Base-by-base conservation (phyloP, 2,797 vertebrate species). In the Cryptoblepharus egeriae region DNA sequence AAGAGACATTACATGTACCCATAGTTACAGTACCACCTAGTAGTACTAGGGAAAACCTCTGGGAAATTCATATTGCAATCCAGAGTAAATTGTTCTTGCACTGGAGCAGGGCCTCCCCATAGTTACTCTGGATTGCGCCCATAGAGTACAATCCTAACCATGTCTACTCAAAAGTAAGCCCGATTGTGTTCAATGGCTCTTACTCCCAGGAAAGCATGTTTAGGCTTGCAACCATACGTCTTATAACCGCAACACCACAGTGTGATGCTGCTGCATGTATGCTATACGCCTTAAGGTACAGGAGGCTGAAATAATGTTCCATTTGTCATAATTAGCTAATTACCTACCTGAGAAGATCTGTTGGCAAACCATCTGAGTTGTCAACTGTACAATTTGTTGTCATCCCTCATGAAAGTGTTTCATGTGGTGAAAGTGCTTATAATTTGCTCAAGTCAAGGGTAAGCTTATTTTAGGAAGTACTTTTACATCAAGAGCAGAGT, bases 361-460 rank as follows among this genome's bases (percentile, higher is more conserved):
- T 74, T 79, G 77, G 72, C 6, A 42, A 32, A 79, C 45, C 22
- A 32, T 28, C 45, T 58, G 16, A 32, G 35, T 26, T 69, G 24
- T 55, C 58, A 37, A n/a, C 2, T 16, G 72, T 85, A 60, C 84
- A 67, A 77, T 73, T 30, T 60, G 63, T 20, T 76, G 30, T 52
- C 45, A 45, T 68, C 71, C 42, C 55, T 88, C n/a, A 3, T 85
- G 83, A 82, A 88, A 77, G 55, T 26, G 0, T 32, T 45, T 70
- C 71, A 81, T 74, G 10, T 10, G 72, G 79, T 76, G 69, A 80
- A 86, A 60, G 71, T 63, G 26, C 69, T 63, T 37, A 68, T 69
- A 82, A 82, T 81, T 84, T 69, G 28, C 55, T 82, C 83, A 63
- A 72, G 87, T 64, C n/a, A 58, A 85, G 49, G 30, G 32, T 22